Evolutionary conservation across 2,113 vertebrate species (phyloP).

Genomic region (Rhodinocichla rosea): DNA sequence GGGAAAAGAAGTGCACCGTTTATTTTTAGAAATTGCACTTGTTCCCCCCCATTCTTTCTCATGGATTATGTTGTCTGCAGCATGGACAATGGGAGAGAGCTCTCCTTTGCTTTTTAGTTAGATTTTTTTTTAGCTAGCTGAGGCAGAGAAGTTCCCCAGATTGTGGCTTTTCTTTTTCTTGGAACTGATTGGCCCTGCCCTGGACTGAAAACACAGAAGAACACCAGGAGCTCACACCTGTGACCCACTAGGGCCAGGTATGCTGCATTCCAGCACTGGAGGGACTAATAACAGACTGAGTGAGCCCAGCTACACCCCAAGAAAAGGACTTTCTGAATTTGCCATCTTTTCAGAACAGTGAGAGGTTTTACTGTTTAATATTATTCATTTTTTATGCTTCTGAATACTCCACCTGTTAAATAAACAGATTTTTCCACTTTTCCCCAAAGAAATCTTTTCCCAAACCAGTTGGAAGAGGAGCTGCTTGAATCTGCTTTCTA

Average conservation of each 20-base stretch:
- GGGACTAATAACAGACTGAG: not conserved
- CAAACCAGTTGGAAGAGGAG: not conserved
- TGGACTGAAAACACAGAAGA: not conserved
- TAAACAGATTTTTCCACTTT: not conserved
- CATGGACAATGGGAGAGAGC: not conserved
- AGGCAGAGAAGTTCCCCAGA: not conserved
- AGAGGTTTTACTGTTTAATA: not conserved
- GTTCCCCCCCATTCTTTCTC: not conserved
- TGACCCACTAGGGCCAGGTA: not conserved
- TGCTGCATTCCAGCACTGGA: not conserved
- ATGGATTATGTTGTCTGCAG: not conserved
- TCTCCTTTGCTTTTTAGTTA: not conserved
- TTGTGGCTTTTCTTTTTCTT: not conserved
- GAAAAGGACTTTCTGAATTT: not conserved
- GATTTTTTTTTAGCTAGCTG: not conserved
- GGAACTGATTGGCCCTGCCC: not conserved
- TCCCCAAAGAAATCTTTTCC: not conserved
- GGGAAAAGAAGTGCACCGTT: not conserved
- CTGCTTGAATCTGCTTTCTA: not conserved
- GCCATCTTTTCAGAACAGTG: not conserved
- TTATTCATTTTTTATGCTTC: not conserved
- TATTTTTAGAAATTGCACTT: not conserved
- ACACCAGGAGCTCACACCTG: not conserved
- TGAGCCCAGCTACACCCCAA: not conserved
- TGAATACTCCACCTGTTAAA: not conserved